Base-by-base conservation (phyloP, 2,113 vertebrate genomes). In the Spermophilus dauricus region DNA sequence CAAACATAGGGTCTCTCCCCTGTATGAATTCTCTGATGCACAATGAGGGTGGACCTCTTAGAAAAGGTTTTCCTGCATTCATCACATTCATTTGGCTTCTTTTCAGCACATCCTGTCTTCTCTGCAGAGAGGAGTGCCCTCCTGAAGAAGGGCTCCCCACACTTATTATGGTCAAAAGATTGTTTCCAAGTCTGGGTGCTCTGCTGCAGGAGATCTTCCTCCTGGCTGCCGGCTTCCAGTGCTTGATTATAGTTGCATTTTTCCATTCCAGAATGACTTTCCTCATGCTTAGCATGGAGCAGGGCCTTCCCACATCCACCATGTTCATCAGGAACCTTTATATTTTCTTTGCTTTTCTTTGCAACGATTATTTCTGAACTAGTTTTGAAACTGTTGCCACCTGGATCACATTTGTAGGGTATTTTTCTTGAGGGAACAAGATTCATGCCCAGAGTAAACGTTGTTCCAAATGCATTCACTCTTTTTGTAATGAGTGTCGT, bases 401-500 rank as follows among this genome's bases (percentile, higher is more conserved):
- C 42, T 20, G 67, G 42, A 63, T 95, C 80, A 80, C 37, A 93
- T 53, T 70, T 93, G 56, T 37, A 67, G 32, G 77, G 18, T 18
- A 37, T 67, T 83, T 95, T 82, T 86, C n/a, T 69, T 63, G 82
- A 93, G 30, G 81, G 63, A 90, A 90, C 6, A 53, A 13, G 76
- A 70, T 82, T 90, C 39, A 61, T 28, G 51, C 24, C 48, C 28
- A 61, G 48, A 90, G 77, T 56, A 70, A 76, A 80, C n/a, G 58
- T 86, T 34, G 76, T 63, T 34, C 32, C 86, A 69, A 70, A 76
- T 48, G 82, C 16, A 86, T 8, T 45, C 30, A 18, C n/a, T 86
- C 77, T 86, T 80, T 56, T 69, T 82, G 61, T 48, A 69, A 37
- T 45, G 24, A 58, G 37, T 26, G 45, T 51, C 81, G 81, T 81